phyloP scores from a whole-genome alignment of 2,888 invertebrate genomes.

The Dorcus hopei region DNA sequence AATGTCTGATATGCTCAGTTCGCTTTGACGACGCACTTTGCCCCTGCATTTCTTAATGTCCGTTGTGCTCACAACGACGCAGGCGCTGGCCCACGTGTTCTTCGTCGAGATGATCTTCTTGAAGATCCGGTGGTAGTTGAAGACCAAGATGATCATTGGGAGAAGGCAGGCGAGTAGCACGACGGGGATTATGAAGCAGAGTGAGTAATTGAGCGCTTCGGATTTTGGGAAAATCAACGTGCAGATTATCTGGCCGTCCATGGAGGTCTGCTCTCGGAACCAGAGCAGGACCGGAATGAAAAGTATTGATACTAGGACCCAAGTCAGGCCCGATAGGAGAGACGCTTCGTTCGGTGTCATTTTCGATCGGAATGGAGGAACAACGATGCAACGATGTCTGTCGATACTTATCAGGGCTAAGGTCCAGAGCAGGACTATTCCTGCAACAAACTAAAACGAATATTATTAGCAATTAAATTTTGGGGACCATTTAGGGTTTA shows the following conservation, averaged over 20 bases:
- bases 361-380: conserved; percentile 55
- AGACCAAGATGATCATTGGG: conserved; percentile 55
- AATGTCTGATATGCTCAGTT: conserved; percentile 51
- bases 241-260: conserved; percentile 46
- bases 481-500: too few relatives aligned
- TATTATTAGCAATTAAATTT: too few relatives aligned
- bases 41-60: conserved; percentile 32
- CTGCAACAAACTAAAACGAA: conserved; percentile 55
- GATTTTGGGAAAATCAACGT: conserved; percentile 55
- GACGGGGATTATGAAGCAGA: conserved; percentile 53
- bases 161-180: conserved; percentile 52
- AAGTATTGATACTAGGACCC: conserved; percentile 51
- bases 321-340: conserved; percentile 48
- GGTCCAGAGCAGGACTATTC: conserved; percentile 58
- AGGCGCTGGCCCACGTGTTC: conserved; percentile 53
- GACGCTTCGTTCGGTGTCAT: conserved; percentile 50
- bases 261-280: conserved; percentile 46
- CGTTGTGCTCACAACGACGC: conserved; percentile 43
- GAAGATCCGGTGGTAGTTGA: conserved; percentile 56
- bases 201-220: conserved; percentile 49
- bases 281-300: conserved; percentile 55
- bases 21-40: conserved; percentile 49
- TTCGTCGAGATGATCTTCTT: conserved; percentile 53
- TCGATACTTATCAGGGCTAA: conserved; percentile 58
- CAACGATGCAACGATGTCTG: conserved; percentile 55